Evolutionary conservation across 2,888 invertebrate genomes (phyloP), one percentile per base, ranked within the genome.

Genomic region (Sepiola atlantica): DNA sequence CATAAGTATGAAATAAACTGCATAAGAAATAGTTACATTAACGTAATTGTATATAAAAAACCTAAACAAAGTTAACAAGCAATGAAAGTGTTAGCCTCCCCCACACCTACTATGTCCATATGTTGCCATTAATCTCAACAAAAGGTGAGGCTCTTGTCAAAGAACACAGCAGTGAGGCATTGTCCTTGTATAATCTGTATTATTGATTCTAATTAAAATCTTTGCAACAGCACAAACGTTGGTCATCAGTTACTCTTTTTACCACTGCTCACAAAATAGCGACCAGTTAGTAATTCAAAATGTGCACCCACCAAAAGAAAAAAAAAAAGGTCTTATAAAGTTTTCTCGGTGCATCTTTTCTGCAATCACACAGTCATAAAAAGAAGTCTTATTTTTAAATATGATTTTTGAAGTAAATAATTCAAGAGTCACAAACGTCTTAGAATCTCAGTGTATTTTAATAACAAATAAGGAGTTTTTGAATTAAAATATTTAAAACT

Each of bases 151-250:
- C n/a, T 77, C 77, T 77, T 77, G 14, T 18, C 45, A 45, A 45
- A 61, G 61, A 61, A 61, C 10, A 24, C 61, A 24, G 61, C 61
- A 16, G 14, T n/a, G 77, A 77, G n/a, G 77, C n/a, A 77, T 14
- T 77, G n/a, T 77, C 77, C 77, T n/a, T 32, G n/a, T 32, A n/a
- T 77, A 77, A 57, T 57, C 61, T 32, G 77, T 77, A 16, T 77
- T 77, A 77, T 77, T 77, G 77, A 77, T 77, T 77, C 77, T 77
- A 77, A 77, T 77, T 77, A 77, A 77, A 77, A 77, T 77, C 77
- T 77, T 77, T 32, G n/a, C 57, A 45, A 21, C n/a, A 77, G 3
- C n/a, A 12, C 77, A 77, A 10, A n/a, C 1, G 77, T 77, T n/a
- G n/a, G n/a, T 77, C n/a, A 77, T 77, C 77, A 77, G 16, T 6